phyloP scores from a whole-genome alignment of 2,888 invertebrate genomes.

The Spodoptera picta region DNA sequence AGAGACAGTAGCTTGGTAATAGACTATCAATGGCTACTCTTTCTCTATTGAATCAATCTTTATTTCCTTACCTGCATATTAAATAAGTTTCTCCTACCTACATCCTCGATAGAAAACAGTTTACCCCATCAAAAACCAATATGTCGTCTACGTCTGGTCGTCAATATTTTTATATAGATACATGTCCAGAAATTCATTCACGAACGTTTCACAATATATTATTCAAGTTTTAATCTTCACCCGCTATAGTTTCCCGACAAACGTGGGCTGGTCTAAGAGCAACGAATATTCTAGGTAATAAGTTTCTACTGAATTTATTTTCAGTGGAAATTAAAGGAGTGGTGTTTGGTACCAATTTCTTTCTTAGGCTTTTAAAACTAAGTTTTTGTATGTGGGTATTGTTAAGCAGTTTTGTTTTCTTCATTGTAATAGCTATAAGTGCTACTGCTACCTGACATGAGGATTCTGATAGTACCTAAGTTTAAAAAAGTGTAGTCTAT shows the following conservation, averaged over 20 bases:
- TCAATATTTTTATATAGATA: constrained; percentile 61
- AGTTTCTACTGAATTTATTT: constrained; percentile 21
- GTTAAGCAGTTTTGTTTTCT: no score
- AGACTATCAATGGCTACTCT: no score
- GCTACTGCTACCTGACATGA: no score
- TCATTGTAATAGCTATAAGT: no score
- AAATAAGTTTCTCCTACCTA: no score
- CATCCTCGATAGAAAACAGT: not conserved
- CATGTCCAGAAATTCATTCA: constrained; percentile 40
- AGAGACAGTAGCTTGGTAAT: no score
- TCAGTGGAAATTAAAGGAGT: constrained; percentile 12
- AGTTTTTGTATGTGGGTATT: no score
- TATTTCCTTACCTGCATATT: no score
- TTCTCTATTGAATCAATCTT: no score
- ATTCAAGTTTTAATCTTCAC: constrained; percentile 63
- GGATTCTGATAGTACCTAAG: no score
- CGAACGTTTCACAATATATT: constrained; percentile 51
- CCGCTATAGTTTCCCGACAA: constrained; percentile 54
- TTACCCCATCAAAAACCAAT: constrained; percentile 16
- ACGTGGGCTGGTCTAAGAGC: constrained; percentile 31
- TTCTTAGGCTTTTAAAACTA: not conserved
- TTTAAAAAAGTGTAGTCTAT: no score
- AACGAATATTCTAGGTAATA: constrained; percentile 47
- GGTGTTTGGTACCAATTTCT: not conserved
- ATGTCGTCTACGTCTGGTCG: constrained; percentile 28